Base-by-base conservation (phyloP, 2,888 invertebrate genomes). In the Spialia ferax region DNA sequence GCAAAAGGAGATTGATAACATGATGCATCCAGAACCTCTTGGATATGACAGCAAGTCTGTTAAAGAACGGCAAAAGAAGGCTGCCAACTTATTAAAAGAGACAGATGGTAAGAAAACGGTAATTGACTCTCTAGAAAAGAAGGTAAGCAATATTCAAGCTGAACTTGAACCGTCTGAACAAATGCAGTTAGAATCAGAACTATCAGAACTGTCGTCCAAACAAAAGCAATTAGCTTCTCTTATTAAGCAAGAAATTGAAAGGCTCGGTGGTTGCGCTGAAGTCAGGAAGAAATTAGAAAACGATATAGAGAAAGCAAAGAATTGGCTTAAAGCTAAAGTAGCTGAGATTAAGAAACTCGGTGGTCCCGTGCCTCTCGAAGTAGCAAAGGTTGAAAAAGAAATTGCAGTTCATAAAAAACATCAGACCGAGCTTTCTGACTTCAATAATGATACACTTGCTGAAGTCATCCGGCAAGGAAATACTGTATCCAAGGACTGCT, bases 161-260 rank as follows among this genome's bases (percentile, higher is more conserved):
- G 98, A 98, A 84, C 86, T 99, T 42, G 98, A 98, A 84, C 96
- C 97, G 6, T 95, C 96, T 0, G 99, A 99, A 85, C 96, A 97
- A 75, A 96, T 96, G 74, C 96, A 97, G 81, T 87, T 98, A 59
- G 97, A 97, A 81, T 94, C 95, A 0, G 95, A 96, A 38, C 87
- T 98, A 48, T 95, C 95, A 72, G 95, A 96, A 78, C 87, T 98
- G 0, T 95, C 96, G 22, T 93, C 94, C 0, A 97, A 98, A 79
- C 97, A 98, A 78, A 96, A 96, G 69, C 96, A 96, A 78, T 87
- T 98, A 1, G 95, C 96, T 0, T 94, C 95, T 0, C 94, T 96
- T 4, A 92, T 97, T 1, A 96, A 96, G 79, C 95, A 95, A 71
- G 97, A 97, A 86, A 95, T 97, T 68, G 96, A 96, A 69, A 94